These are phyloP conservation scores for Turritopsis rubra DNA, from an alignment of 30 jellyfish, hydroid and myxozoan genomes.

Conservation along the genomic window DNA sequence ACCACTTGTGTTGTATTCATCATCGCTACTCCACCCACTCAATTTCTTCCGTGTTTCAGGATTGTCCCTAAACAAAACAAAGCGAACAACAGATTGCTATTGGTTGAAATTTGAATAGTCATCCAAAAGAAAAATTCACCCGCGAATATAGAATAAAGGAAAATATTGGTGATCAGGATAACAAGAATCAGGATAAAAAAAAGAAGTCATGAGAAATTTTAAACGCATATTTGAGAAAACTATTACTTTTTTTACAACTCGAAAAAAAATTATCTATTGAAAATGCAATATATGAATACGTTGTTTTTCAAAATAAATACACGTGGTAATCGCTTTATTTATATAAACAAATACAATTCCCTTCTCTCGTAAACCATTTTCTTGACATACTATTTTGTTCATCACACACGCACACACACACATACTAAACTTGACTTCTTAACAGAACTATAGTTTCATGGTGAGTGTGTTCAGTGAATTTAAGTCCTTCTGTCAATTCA, in stretches of 20 bases:
- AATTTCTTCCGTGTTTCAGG: constrained; percentile 8
- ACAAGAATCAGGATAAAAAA: too few relatives aligned
- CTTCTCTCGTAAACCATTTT: too few relatives aligned
- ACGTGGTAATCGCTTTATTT: too few relatives aligned
- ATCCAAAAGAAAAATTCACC: too few relatives aligned
- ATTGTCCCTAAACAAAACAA: neutral
- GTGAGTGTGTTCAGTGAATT: neutral
- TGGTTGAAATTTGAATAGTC: neutral
- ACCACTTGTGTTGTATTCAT: constrained; percentile 20
- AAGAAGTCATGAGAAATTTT: neutral
- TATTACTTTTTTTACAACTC: neutral
- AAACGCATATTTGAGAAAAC: neutral
- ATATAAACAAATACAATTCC: neutral
- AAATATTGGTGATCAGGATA: too few relatives aligned
- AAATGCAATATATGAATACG: neutral
- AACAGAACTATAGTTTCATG: neutral
- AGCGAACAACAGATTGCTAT: neutral
- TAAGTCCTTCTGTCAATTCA: too few relatives aligned
- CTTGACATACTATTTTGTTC: too few relatives aligned
- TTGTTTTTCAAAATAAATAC: neutral
- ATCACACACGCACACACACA: too few relatives aligned
- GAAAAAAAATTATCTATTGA: neutral
- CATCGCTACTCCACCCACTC: constrained; percentile 17
- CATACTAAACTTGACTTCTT: too few relatives aligned
- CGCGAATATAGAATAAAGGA: too few relatives aligned